Evolutionary conservation across 37 sponge, comb jelly and placozoan genomes (phyloP), one percentile per base, ranked within the genome.

Genomic region (Theonella swinhoei): DNA sequence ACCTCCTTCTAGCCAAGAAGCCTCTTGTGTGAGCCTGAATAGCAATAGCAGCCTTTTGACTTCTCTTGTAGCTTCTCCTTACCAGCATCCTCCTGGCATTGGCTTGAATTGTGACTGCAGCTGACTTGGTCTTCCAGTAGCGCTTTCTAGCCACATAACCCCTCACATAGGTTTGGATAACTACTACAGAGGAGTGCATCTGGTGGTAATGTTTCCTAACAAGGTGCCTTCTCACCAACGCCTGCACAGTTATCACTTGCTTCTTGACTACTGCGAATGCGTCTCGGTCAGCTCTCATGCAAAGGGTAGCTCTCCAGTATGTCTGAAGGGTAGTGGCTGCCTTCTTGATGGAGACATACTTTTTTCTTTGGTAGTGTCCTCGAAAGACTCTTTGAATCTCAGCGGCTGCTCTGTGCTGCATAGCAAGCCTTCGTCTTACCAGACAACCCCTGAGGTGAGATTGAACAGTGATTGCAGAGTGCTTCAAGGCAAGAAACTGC

Each of bases 121-220:
- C 79, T 42, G 29, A 25, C 22, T 29, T 77, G 1, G 31, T 70
- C 28, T 29, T 26, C 3, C 25, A 0, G 24, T 54, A 84, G 35
- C 38, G 77, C 32, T 1, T 75, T 7, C 77, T 31, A n/a, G 70
- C 88, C 8, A 88, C 25, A 34, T 60, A 36, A 0, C 81, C 63
- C 36, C 89, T 80, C 68, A 79, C 77, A 9, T 19, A 42, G 4
- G 78, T 62, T 75, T 93, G 95, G 30, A 94, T 88, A 9, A 66
- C 47, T 4, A 64, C 64, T n/a, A 87, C 91, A 72, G 91, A 88
- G 24, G 26, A 29, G 1, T 67, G 66, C 74, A 75, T 31, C n/a
- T 39, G 26, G n/a, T 62, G 78, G 39, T 75, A 83, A 68, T 25
- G 19, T 36, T 64, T 73, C 36, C 61, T 76, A 2, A 4, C 42